Evolutionary conservation across 2,888 invertebrate species (phyloP).

Genomic region (Cephus runcator): DNA sequence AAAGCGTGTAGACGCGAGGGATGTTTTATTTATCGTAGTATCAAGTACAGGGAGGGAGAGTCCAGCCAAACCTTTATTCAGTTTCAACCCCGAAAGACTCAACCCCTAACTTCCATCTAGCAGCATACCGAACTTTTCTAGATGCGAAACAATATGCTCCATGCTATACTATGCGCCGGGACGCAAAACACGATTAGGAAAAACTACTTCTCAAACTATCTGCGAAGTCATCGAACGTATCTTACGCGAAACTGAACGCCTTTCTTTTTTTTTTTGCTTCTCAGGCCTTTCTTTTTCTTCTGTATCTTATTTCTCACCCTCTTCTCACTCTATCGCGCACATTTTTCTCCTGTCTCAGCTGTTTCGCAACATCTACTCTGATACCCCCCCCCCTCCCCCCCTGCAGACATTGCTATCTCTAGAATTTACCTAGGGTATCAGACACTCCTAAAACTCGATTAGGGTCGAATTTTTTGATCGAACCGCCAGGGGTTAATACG

Average conservation of each 20-base stretch:
- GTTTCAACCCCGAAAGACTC: not conserved
- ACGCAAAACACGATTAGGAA: not conserved
- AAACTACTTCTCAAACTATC: slow-evolving; percentile 7
- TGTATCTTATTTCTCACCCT: not conserved
- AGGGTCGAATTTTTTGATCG: not conserved
- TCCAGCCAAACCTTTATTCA: slow-evolving; percentile 21
- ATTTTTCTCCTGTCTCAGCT: not conserved
- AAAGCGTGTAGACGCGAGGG: slow-evolving; percentile 22
- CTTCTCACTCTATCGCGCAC: not conserved
- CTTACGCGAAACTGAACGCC: slow-evolving; percentile 8
- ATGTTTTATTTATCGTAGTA: slow-evolving; percentile 35
- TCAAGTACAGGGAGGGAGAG: slow-evolving; percentile 10
- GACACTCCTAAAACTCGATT: no score
- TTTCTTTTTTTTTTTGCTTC: slow-evolving; percentile 16
- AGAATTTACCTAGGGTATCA: not conserved
- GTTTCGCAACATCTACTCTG: not conserved
- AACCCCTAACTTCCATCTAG: not conserved
- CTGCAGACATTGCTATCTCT: not conserved
- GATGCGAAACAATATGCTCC: slow-evolving; percentile 1
- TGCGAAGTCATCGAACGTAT: not conserved
- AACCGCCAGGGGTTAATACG: not conserved
- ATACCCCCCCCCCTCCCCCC: not conserved
- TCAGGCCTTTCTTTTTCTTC: not conserved
- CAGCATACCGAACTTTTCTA: not conserved
- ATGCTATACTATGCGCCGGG: not conserved